A percentile compares a stretch with the other conserved stretches of the same genome.
phyloP scores from a whole-genome alignment of 2,888 invertebrate species.

The Synergus gifuensis region DNA sequence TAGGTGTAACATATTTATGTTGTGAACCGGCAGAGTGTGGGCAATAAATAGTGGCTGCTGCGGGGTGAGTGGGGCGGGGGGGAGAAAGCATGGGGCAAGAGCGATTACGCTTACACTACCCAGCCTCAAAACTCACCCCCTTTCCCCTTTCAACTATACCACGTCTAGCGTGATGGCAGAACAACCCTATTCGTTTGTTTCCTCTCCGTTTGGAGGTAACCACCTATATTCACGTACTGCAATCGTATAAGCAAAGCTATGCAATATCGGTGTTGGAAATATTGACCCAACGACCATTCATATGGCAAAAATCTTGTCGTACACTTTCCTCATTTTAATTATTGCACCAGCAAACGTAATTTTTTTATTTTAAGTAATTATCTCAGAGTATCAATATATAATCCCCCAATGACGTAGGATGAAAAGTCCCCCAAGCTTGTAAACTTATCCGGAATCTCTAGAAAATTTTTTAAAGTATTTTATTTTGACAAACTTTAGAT shows the following conservation, averaged over 20 bases:
- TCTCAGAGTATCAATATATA: no score
- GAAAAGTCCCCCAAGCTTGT: no score
- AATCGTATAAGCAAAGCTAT: slow-evolving; percentile 50
- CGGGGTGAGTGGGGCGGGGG: slow-evolving; percentile 53
- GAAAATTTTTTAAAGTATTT: no score
- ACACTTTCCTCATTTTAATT: slow-evolving; percentile 48
- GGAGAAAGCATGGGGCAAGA: slow-evolving; percentile 58
- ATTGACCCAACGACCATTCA: slow-evolving; percentile 52
- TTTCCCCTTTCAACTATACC: slow-evolving; percentile 45
- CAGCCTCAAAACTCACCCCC: slow-evolving; percentile 46
- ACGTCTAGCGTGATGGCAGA: slow-evolving; percentile 55
- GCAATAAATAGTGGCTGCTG: slow-evolving; percentile 74
- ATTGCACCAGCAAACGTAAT: slow-evolving; percentile 9
- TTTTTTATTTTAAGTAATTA: no score
- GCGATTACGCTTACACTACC: slow-evolving; percentile 71
- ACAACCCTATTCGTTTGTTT: slow-evolving; percentile 68
- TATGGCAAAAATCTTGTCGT: slow-evolving; percentile 44
- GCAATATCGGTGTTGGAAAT: slow-evolving; percentile 68
- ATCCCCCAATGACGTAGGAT: no score
- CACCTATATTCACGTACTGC: slow-evolving; percentile 47
- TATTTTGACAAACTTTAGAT: no score
- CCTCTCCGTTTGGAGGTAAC: slow-evolving; percentile 56
- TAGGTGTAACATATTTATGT: slow-evolving; percentile 77
- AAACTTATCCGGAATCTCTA: no score
- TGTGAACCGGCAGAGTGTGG: slow-evolving; percentile 75